Conservation (phyloP, 1,140 invertebrate genomes). For the Ridgeia piscesae region DNA sequence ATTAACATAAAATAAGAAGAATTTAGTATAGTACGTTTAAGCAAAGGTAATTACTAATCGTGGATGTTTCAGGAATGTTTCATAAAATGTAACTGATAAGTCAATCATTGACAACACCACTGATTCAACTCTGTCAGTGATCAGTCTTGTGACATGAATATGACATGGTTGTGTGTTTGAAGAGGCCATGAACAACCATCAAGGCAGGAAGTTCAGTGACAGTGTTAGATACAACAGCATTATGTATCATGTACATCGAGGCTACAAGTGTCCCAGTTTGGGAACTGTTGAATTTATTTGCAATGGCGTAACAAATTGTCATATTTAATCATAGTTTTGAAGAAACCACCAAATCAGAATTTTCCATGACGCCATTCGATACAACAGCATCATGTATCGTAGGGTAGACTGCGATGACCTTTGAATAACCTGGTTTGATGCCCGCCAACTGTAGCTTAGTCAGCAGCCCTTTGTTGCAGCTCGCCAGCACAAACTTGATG, state of each 20-base stretch:
- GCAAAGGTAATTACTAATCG: neutral
- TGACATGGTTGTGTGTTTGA: too few species aligned
- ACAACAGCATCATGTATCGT: slow-evolving; percentile 15
- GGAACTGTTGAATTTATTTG: too few species aligned
- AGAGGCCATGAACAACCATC: too few species aligned
- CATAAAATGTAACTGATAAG: neutral
- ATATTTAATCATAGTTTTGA: too few species aligned
- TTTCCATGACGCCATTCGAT: neutral
- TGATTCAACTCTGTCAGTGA: too few species aligned
- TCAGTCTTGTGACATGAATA: too few species aligned
- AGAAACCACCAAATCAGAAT: too few species aligned
- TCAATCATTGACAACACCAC: too few species aligned
- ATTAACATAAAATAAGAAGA: neutral
- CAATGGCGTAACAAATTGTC: too few species aligned
- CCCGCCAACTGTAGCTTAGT: slow-evolving; percentile 5
- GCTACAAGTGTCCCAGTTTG: too few species aligned
- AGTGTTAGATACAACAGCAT: neutral
- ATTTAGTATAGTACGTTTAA: too few species aligned
- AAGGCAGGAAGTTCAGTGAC: too few species aligned
- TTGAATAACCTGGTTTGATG: neutral
- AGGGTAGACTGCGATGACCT: neutral
- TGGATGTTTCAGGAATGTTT: neutral
- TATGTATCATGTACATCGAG: neutral
- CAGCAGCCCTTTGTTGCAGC: neutral
- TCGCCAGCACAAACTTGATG: slow-evolving; percentile 19